phyloP scores from a whole-genome alignment of 1,140 invertebrate species.

The Zeugodacus cucurbitae region DNA sequence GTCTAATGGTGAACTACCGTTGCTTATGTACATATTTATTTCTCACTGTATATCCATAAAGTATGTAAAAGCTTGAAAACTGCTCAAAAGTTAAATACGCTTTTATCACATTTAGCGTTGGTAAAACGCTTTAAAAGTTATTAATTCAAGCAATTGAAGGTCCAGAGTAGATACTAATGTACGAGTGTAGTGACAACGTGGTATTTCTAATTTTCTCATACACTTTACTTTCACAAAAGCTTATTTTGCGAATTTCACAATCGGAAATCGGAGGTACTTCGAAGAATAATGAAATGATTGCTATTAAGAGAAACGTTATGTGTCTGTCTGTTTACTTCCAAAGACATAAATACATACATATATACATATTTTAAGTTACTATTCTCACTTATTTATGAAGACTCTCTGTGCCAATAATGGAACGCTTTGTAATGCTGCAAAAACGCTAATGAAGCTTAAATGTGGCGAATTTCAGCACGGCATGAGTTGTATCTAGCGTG shows the following conservation, averaged over 20 bases:
- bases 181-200: background rate
- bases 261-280: background rate
- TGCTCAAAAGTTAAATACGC: too few relatives aligned
- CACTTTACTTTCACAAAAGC: background rate
- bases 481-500: background rate
- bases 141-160: too few relatives aligned
- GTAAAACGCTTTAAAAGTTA: too few relatives aligned
- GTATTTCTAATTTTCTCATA: background rate
- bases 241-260: too few relatives aligned
- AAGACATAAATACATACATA: background rate
- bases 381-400: background rate
- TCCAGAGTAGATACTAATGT: too few relatives aligned
- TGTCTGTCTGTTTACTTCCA: background rate
- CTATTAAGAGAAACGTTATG: background rate
- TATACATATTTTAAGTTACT: background rate
- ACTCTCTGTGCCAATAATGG: background rate
- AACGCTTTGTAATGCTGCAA: background rate
- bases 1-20: too few relatives aligned
- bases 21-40: too few relatives aligned
- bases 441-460: conserved; percentile 19
- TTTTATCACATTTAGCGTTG: too few relatives aligned
- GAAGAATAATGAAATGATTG: background rate
- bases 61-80: too few relatives aligned
- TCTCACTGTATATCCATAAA: too few relatives aligned
- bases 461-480: background rate